Evolutionary conservation across 2,888 invertebrate genomes (phyloP), one percentile per base, ranked within the genome.

Genomic region (Machimus atricapillus): DNA sequence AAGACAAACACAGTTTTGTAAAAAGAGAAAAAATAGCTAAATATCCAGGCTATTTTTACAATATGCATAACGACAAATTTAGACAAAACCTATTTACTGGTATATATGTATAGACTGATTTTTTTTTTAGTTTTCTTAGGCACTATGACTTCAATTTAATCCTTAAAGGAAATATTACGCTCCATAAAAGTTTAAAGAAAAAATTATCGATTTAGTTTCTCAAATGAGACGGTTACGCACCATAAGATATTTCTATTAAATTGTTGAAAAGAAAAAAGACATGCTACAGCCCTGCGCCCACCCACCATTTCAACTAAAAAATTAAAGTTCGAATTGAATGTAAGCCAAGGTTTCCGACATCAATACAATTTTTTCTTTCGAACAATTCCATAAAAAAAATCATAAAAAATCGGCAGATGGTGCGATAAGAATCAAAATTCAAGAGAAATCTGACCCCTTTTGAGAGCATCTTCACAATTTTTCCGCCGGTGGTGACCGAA

Each of bases 371-470:
- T 43, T 78, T 23, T 43, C 43, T 19, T 56, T 23, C 66, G 66
- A 14, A 12, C 76, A 76, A 27, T 76, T 76, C 76, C 37, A 52
- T 52, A n/a, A 52, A 52, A 52, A 43, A 52, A n/a, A 52, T 52
- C 19, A 34, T 37, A 81, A 82, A 82, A 82, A 82, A 40, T 82
- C 82, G 58, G 58, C 82, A 82, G 82, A 82, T 82, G 82, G 19
- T 82, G 12, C 31, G 56, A 66, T 82, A 66, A 82, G n/a, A 82
- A 82, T 82, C 82, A 82, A 58, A 58, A 82, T 82, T 82, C 58
- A 37, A 40, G 8, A 8, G 82, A 82, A 82, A 82, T 82, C 58
- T 66, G 82, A 82, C 66, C 82, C 82, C 58, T 82, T 82, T 52
- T 82, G 23, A 34, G 58, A 58, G 37, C 66, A 78, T 78, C 37